Percentiles rank a stretch among this genome's conserved stretches.
Conservation (phyloP, 2,797 vertebrate genomes). For the Bryconaethiops microstoma region DNA sequence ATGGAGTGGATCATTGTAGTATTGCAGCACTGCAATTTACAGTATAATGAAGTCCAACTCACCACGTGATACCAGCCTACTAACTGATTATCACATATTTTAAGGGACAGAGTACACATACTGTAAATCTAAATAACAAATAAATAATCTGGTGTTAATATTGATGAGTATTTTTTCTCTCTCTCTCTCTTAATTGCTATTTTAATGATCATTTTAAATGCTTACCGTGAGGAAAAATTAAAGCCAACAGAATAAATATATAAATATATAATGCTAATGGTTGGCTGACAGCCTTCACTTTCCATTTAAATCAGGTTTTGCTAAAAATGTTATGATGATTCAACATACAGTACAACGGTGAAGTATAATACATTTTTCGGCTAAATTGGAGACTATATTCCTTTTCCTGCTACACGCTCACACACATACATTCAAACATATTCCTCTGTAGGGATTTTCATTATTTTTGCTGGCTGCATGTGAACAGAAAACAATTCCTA, state of each 20-base stretch:
- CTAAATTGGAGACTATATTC: not conserved
- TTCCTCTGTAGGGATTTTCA: not conserved
- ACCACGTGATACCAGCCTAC: not conserved
- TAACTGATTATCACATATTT: not conserved
- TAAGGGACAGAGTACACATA: not conserved
- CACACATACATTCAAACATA: slow-evolving; percentile 39
- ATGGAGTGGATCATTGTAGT: not conserved
- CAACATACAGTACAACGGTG: slow-evolving; percentile 12
- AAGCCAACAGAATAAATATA: not conserved
- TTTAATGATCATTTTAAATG: not conserved
- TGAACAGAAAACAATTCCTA: slow-evolving; percentile 26
- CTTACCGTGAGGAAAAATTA: not conserved
- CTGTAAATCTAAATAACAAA: slow-evolving; percentile 12
- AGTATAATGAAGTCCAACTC: not conserved
- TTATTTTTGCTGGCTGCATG: slow-evolving; percentile 27
- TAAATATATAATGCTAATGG: not conserved
- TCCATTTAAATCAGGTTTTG: not conserved
- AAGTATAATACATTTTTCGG: not conserved
- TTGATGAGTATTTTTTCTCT: not conserved
- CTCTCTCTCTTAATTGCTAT: not conserved
- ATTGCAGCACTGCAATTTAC: not conserved
- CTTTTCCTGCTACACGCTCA: not conserved
- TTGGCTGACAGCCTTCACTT: not conserved
- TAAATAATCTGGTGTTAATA: not conserved
- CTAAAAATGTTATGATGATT: slow-evolving; percentile 20